Conservation (phyloP, 2,113 vertebrate species). For the Lethenteron reissneri region DNA sequence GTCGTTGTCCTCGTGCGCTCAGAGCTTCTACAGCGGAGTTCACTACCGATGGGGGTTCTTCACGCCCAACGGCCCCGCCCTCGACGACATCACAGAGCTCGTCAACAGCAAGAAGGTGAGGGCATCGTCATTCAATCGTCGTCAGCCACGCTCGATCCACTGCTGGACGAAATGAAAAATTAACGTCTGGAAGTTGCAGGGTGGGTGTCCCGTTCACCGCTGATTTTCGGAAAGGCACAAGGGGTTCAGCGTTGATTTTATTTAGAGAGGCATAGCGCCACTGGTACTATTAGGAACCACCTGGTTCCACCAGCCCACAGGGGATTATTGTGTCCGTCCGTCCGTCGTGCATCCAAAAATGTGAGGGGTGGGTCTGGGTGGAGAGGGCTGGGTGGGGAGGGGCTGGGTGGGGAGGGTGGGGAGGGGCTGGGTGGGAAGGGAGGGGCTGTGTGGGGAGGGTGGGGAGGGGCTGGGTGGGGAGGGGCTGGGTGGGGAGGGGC, state of each 20-base stretch:
- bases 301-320: too few species aligned
- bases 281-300: neutral
- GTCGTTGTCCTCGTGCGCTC: neutral
- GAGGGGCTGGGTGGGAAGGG: too few species aligned
- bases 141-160: neutral
- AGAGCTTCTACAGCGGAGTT: conserved; percentile 56
- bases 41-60: conserved; percentile 97
- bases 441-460: too few species aligned
- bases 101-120: conserved; percentile 63
- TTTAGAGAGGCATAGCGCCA: neutral
- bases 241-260: neutral
- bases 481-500: too few species aligned
- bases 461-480: too few species aligned
- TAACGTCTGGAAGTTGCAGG: neutral
- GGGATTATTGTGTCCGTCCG: too few species aligned
- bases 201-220: neutral
- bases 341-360: too few species aligned
- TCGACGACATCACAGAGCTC: conserved; percentile 54
- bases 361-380: too few species aligned
- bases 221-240: neutral
- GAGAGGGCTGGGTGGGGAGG: too few species aligned
- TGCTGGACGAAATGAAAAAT: neutral
- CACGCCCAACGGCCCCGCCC: conserved; percentile 36
- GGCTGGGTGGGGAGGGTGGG: too few species aligned
- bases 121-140: neutral